Percentiles rank a stretch among this genome's conserved stretches.
Conservation (phyloP, 1,140 invertebrate genomes). For the Drosophila sechellia region DNA sequence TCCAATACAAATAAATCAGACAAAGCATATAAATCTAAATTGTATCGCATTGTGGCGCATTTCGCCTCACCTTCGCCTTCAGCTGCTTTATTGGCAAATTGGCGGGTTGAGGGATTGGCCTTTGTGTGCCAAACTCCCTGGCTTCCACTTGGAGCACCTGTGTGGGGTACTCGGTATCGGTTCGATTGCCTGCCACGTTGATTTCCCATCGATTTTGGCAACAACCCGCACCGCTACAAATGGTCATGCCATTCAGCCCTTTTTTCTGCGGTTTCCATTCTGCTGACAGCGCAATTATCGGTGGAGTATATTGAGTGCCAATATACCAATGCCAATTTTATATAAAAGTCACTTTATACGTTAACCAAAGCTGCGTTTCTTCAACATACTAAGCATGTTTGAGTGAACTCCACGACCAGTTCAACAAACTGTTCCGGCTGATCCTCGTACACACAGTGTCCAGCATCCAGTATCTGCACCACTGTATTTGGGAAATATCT, state of each 20-base stretch:
- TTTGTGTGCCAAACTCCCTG: slow-evolving; percentile 19
- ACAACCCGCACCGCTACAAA: slow-evolving; percentile 13
- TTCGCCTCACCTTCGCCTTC: slow-evolving; percentile 58
- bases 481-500: slow-evolving; percentile 41
- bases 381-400: slow-evolving; percentile 5
- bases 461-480: slow-evolving; percentile 27
- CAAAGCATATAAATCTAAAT: slow-evolving; percentile 63
- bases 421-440: slow-evolving; percentile 37
- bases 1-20: slow-evolving; percentile 73
- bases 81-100: slow-evolving; percentile 44
- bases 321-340: neutral
- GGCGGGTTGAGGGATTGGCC: slow-evolving; percentile 3
- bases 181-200: slow-evolving; percentile 63
- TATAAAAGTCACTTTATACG: too few species aligned
- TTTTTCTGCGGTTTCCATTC: slow-evolving; percentile 7
- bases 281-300: slow-evolving; percentile 42
- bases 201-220: slow-evolving; percentile 54
- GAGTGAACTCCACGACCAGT: slow-evolving; percentile 33
- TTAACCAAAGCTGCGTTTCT: too few species aligned
- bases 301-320: slow-evolving; percentile 2
- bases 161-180: slow-evolving; percentile 19
- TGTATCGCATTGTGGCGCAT: slow-evolving; percentile 66
- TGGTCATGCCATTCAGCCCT: slow-evolving; percentile 31
- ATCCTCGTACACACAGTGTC: slow-evolving; percentile 18
- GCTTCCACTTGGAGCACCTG: slow-evolving; percentile 19